These are phyloP conservation scores for Rhabditoides inermis DNA, from an alignment of 2,888 invertebrate genomes.

Conservation along the genomic window DNA sequence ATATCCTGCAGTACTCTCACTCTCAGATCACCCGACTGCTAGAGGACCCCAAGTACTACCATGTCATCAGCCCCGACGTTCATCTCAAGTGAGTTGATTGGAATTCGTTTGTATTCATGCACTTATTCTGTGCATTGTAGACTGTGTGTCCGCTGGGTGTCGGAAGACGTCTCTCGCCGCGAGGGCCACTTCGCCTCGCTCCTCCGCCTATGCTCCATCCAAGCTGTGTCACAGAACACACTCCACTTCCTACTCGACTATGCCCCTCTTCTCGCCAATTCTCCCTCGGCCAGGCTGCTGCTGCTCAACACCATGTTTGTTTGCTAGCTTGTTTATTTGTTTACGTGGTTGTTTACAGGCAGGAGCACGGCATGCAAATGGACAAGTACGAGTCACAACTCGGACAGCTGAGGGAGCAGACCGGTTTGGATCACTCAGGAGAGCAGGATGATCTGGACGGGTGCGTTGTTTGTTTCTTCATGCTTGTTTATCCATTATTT, in stretches of 20 bases:
- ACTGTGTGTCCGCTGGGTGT: conserved; percentile 60
- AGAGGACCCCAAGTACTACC: conserved; percentile 56
- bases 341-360: too few species aligned
- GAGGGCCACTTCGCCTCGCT: conserved; percentile 60
- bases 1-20: conserved; percentile 58
- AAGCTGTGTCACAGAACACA: conserved; percentile 35
- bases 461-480: not conserved
- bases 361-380: conserved; percentile 11
- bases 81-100: conserved; percentile 35
- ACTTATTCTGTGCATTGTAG: conserved; percentile 17
- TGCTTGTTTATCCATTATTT: not conserved
- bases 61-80: conserved; percentile 49
- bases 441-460: conserved; percentile 12
- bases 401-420: conserved; percentile 11
- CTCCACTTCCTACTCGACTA: conserved; percentile 59
- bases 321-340: not conserved
- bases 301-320: conserved; percentile 57
- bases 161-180: conserved; percentile 56
- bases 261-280: conserved; percentile 60
- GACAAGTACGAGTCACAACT: conserved; percentile 28
- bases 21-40: conserved; percentile 59
- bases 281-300: conserved; percentile 61
- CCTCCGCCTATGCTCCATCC: conserved; percentile 47
- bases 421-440: conserved; percentile 4
- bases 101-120: not conserved